Percentiles rank a stretch among this genome's conserved stretches.
Conservation (phyloP, 1,140 invertebrate genomes). For the Diabrotica undecimpunctata region DNA sequence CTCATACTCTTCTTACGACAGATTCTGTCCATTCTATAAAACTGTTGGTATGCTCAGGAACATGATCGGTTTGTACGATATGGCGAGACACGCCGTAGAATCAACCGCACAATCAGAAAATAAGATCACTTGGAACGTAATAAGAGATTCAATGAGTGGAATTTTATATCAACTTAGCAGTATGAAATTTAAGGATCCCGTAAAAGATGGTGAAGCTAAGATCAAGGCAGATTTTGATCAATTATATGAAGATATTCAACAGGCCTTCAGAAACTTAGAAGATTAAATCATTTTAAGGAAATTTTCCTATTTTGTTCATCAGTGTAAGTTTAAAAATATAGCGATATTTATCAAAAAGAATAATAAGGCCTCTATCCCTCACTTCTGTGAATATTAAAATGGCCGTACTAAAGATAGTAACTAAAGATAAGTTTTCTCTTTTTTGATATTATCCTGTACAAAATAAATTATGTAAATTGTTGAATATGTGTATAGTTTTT, state of each 20-base stretch:
- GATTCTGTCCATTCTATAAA: conserved; percentile 99
- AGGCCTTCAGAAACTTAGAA: conserved; percentile 97
- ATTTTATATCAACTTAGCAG: conserved; percentile 96
- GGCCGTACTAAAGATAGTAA: conserved; percentile 8
- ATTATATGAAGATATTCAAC: conserved; percentile 90
- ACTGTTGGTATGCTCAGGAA: conserved; percentile 98
- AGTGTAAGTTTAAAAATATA: too few relatives aligned
- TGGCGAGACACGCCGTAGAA: conserved; percentile 96
- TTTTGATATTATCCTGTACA: conserved; percentile 32
- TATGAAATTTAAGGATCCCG: conserved; percentile 99
- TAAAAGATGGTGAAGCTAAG: conserved; percentile 96
- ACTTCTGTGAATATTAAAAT: conserved; percentile 5
- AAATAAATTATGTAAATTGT: conserved; percentile 29
- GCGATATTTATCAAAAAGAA: too few relatives aligned
- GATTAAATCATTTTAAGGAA: conserved; percentile 62
- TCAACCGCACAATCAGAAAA: conserved; percentile 98
- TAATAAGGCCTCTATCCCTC: conserved; percentile 9
- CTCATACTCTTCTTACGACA: conserved; percentile 58
- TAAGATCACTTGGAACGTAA: conserved; percentile 98
- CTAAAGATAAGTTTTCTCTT: conserved; percentile 7
- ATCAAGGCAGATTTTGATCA: conserved; percentile 97
- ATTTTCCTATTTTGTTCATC: too few relatives aligned
- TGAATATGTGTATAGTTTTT: conserved; percentile 18
- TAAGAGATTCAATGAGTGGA: conserved; percentile 93
- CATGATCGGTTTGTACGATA: conserved; percentile 98